Evolutionary conservation across 2,888 invertebrate species (phyloP), one percentile per base, ranked within the genome.

Genomic region (Torymus texanus): DNA sequence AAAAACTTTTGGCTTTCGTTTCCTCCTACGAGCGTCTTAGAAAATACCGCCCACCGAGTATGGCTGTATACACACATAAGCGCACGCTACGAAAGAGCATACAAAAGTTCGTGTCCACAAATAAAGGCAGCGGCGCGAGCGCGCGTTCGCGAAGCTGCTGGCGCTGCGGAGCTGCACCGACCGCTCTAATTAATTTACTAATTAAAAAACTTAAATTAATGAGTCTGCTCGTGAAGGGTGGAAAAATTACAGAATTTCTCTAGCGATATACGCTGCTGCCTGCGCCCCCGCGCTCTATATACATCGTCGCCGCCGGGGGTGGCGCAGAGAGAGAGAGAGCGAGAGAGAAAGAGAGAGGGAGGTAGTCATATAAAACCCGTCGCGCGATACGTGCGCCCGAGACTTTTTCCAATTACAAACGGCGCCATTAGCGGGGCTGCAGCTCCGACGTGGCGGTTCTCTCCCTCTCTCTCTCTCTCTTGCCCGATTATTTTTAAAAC

Each of bases 341-440:
- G 13, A 18, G 51, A 13, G 59, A 13, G n/a, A n/a, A 18, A 21
- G 0, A 13, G 61, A n/a, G 81, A 78, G 78, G 78, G n/a, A 14
- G 61, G 51, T 21, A 70, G 71, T 74, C 74, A 62, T 81, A 81
- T 81, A 78, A 81, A 81, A 81, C 70, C 62, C 80, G 72, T 78
- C 72, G 75, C 72, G 75, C 78, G 78, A 63, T 74, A 63, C 66
- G 76, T 63, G 80, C 61, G 74, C 67, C 63, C 74, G 29, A 75
- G 80, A 87, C 85, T 84, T 87, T 87, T 87, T 87, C 86, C 87
- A 87, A 87, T 88, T 88, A 87, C 86, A 86, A 87, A 86, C 84
- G 86, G 84, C 86, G 86, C 86, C 87, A 87, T 88, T 87, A 86
- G 83, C 84, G 85, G 81, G 80, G 83, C 68, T 66, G 56, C 68